A percentile compares a stretch with the other conserved stretches of the same genome.
Evolutionary conservation across 2,888 invertebrate species (phyloP).

Genomic region (Pseudococcus jackbeardsleyi): DNA sequence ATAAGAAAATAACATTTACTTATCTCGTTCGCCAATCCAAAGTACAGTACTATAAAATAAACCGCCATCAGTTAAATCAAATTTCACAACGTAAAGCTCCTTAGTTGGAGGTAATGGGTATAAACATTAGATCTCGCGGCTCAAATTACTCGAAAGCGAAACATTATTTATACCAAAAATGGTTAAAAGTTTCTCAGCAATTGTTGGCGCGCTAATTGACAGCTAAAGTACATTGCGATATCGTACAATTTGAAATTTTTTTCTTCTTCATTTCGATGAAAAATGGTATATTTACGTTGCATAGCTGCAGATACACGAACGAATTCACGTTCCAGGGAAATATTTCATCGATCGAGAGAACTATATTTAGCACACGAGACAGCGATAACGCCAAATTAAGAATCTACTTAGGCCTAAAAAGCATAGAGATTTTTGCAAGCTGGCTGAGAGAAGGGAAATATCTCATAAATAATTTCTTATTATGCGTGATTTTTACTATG

Average conservation of each 20-base stretch:
- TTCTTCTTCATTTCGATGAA: neutral
- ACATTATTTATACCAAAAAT: conserved; percentile 32
- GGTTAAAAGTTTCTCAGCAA: conserved; percentile 27
- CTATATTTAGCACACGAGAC: neutral
- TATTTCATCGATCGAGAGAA: neutral
- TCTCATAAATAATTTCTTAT: neutral
- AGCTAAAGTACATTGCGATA: neutral
- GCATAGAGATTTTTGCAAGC: neutral
- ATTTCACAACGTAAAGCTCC: neutral
- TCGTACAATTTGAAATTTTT: neutral
- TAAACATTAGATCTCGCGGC: neutral
- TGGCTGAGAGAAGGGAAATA: neutral
- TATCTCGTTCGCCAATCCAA: neutral
- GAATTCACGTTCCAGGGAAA: neutral
- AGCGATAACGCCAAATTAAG: neutral
- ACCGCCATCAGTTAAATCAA: neutral
- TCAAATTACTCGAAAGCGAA: conserved; percentile 29
- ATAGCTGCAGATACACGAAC: neutral
- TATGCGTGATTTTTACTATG: conserved; percentile 32
- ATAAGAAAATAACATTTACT: conserved; percentile 3
- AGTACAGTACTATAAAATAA: neutral
- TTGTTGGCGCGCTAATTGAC: conserved; percentile 25
- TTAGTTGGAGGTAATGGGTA: neutral
- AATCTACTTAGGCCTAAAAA: neutral
- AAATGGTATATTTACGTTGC: neutral